phyloP scores from a whole-genome alignment of 2,113 vertebrate species.

The Hemibagrus wyckioides region DNA sequence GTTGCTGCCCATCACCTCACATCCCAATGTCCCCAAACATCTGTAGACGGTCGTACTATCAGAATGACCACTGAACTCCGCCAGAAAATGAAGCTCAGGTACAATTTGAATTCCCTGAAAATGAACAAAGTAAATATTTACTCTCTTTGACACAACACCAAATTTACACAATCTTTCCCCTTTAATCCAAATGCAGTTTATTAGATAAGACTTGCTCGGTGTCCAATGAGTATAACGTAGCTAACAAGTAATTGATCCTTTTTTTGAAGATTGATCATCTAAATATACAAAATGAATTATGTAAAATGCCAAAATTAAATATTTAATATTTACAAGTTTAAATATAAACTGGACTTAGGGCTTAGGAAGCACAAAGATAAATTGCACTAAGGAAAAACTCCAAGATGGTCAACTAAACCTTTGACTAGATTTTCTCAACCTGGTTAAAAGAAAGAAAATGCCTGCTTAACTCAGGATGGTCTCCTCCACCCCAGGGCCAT shows the following conservation, averaged over 20 bases:
- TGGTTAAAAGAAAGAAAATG: not conserved
- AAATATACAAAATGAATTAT: not conserved
- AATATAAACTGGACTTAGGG: not conserved
- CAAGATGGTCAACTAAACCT: not conserved
- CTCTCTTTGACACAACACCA: not conserved
- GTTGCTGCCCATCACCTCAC: slow-evolving; percentile 11
- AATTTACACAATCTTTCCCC: not conserved
- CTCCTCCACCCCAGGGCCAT: not conserved
- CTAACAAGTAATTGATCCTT: not conserved
- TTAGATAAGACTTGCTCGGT: not conserved
- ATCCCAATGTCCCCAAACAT: slow-evolving; percentile 32
- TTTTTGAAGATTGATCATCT: not conserved
- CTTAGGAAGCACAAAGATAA: not conserved
- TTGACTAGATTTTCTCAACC: not conserved
- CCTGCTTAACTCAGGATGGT: not conserved
- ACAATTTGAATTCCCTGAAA: not conserved
- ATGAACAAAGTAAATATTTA: not conserved
- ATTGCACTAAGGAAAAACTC: not conserved
- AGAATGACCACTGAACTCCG: not conserved
- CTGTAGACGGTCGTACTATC: slow-evolving; percentile 14
- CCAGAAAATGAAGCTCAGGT: not conserved
- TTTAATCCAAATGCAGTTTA: not conserved
- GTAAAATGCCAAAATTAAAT: not conserved
- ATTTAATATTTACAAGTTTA: not conserved
- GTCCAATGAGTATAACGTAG: not conserved